Evolutionary conservation across 1,140 invertebrate genomes (phyloP).

Genomic region (Penaeus japonicus): DNA sequence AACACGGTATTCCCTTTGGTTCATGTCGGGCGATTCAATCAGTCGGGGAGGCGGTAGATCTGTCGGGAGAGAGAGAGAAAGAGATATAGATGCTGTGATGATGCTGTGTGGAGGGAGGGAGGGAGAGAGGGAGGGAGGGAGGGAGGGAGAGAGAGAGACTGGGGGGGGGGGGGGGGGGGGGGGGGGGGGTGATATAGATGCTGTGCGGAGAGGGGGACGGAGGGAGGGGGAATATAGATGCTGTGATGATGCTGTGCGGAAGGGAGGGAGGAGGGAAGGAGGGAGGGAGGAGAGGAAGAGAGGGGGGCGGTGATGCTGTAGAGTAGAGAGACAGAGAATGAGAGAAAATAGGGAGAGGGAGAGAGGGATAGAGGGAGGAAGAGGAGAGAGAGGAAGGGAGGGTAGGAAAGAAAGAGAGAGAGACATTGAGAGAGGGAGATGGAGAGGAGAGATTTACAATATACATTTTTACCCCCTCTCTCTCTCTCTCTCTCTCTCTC

Average conservation of each 20-base stretch:
- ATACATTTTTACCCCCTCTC: no score
- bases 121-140: not conserved
- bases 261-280: not conserved
- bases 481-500: no score
- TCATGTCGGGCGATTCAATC: not conserved
- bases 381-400: not conserved
- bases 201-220: no score
- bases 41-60: constrained; percentile 40
- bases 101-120: not conserved
- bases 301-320: not conserved
- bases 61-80: not conserved
- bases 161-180: not conserved
- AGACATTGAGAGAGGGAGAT: not conserved
- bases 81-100: not conserved
- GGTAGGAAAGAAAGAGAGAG: not conserved
- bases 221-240: no score
- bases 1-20: constrained; percentile 10
- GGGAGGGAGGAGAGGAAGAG: not conserved
- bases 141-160: not conserved
- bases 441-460: not conserved
- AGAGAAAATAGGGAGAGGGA: not conserved
- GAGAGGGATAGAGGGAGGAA: not conserved
- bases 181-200: not conserved
- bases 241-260: no score
- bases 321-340: not conserved